Evolutionary conservation across 2,888 invertebrate species (phyloP).

Genomic region (Eutolmus rufibarbis): DNA sequence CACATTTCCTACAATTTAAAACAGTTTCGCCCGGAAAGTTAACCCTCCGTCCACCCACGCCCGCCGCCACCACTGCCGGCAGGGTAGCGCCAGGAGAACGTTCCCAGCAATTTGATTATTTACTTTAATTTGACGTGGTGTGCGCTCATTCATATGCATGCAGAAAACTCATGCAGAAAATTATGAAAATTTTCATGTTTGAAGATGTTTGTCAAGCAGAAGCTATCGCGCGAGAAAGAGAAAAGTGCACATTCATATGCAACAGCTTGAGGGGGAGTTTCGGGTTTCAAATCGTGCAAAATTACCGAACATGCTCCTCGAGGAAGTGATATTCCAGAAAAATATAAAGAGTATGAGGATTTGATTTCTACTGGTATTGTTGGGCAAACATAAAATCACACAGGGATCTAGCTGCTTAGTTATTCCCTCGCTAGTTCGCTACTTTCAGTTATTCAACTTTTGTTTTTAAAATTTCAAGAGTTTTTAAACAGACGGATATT

Average conservation of each 20-base stretch:
- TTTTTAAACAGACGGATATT: not conserved
- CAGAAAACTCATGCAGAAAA: constrained; percentile 38
- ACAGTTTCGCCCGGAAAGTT: not conserved
- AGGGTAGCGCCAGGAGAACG: not conserved
- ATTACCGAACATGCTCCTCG: not conserved
- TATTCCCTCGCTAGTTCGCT: not conserved
- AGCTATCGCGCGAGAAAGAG: not conserved
- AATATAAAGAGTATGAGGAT: not conserved
- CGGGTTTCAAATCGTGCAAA: not conserved
- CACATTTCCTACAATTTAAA: constrained; percentile 27
- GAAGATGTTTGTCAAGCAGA: constrained; percentile 21
- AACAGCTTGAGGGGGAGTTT: constrained; percentile 19
- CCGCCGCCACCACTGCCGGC: not conserved
- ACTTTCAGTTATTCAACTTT: not conserved
- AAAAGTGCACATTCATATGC: not conserved
- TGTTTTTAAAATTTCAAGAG: not conserved
- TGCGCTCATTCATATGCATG: constrained; percentile 38
- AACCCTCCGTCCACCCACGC: not conserved
- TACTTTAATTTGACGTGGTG: constrained; percentile 37
- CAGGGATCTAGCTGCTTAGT: not conserved
- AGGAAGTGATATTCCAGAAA: not conserved
- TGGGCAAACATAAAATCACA: not conserved
- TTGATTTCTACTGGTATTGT: not conserved
- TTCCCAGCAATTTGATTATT: constrained; percentile 23
- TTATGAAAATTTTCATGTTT: constrained; percentile 36